Evolutionary conservation across 2,888 invertebrate species (phyloP), one percentile per base, ranked within the genome.

Genomic region (Coenonympha arcania): DNA sequence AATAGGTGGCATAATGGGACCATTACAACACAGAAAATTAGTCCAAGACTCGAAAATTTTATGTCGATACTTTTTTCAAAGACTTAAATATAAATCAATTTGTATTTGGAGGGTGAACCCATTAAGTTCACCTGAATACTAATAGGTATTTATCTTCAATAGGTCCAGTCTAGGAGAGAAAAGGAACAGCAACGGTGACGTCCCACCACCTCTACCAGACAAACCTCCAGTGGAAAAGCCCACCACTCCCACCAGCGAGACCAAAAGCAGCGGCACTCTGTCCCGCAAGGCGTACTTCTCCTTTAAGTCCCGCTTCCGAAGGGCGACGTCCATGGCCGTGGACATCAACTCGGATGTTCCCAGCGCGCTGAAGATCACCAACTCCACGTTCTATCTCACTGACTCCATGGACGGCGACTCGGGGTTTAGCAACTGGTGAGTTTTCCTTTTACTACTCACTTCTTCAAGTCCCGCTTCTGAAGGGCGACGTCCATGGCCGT

Each of bases 391-490:
- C 71, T 93, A 93, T 65, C 72, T 92, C 60, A 91, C 91, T 41
- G 90, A 91, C 57, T 88, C 90, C 0, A 89, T 89, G 61, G 90
- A 91, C 62, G 86, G 89, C 1, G 91, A 90, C 65, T 89, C 89
- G 1, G 89, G 89, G 22, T 89, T 89, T 61, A 89, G 86, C 58
- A 82, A 87, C 59, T 83, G 87, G 87, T 87, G 65, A 76, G 75
- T 59, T 39, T 19, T 19, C 8, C 13, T 19, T n/a, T n/a, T n/a
- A n/a, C n/a, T n/a, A n/a, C n/a, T n/a, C n/a, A n/a, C 59, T 88
- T 88, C 1, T 88, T 91, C 62, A 90, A 90, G 61, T 89, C 90
- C 0, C 87, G 90, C 54, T 89, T 92, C 62, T 82, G 90, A 39
- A 79, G 91, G 49, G 89, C 89, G 34, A 90, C 54, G 89, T 92